Evolutionary conservation across 2,888 invertebrate genomes (phyloP).

Genomic region (Temnothorax rugatulus): DNA sequence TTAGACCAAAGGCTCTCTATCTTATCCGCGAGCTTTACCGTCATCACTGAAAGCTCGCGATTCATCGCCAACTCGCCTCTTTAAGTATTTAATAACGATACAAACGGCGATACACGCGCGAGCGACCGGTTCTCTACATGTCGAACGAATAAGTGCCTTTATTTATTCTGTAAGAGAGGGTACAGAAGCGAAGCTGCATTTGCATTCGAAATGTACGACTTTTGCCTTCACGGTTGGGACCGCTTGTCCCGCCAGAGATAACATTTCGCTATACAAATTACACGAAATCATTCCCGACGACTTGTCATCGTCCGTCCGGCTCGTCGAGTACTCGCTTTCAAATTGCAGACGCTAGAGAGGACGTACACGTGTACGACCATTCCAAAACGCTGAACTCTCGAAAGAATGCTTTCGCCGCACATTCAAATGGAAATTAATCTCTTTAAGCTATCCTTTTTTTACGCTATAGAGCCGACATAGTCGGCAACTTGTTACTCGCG

Average conservation of each 20-base stretch:
- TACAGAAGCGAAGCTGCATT: slow-evolving; percentile 70
- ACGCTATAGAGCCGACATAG: neutral
- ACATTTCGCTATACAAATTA: slow-evolving; percentile 57
- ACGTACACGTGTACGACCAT: slow-evolving; percentile 54
- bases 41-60: slow-evolving; percentile 67
- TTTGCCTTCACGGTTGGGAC: slow-evolving; percentile 19
- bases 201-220: slow-evolving; percentile 71
- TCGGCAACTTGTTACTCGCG: slow-evolving; percentile 19
- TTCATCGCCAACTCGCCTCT: slow-evolving; percentile 58
- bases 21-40: slow-evolving; percentile 58
- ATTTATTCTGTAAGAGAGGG: slow-evolving; percentile 71
- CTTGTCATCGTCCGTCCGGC: slow-evolving; percentile 14
- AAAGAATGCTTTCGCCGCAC: neutral
- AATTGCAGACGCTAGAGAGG: slow-evolving; percentile 38
- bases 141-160: slow-evolving; percentile 63
- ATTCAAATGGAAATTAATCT: slow-evolving; percentile 46
- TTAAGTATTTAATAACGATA: slow-evolving; percentile 77
- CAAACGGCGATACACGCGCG: slow-evolving; percentile 37
- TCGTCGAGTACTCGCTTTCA: slow-evolving; percentile 52
- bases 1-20: slow-evolving; percentile 40
- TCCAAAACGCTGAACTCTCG: slow-evolving; percentile 30
- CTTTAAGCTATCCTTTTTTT: slow-evolving; percentile 22
- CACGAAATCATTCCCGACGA: slow-evolving; percentile 59
- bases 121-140: slow-evolving; percentile 41
- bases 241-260: slow-evolving; percentile 30